Base-by-base conservation (phyloP, 2,888 invertebrate genomes). In the Epirrita christyi region DNA sequence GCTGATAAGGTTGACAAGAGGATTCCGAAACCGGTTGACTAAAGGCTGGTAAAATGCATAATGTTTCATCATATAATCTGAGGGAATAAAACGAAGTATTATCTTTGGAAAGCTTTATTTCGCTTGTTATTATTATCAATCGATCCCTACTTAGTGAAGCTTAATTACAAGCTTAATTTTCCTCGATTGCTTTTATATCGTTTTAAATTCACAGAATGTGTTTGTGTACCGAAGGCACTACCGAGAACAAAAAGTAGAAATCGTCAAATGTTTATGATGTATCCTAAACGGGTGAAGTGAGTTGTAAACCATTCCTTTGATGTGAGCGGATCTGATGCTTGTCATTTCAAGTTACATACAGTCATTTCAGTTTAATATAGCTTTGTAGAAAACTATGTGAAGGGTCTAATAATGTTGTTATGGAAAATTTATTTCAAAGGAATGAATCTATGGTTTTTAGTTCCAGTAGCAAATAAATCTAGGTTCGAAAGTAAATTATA, bases 251-350 rank as follows among this genome's bases (percentile, higher is more conserved):
- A 70, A 67, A 64, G 57, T 45, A 45, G 29, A 56, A 61, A 67
- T 64, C 71, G 64, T 72, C 66, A 74, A 75, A 76, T 61, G 62
- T 78, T 78, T 74, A 76, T 71, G 64, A 64, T 50, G 67, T 68
- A 72, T 78, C 73, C 65, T 66, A 72, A 70, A 72, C 62, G 64
- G 67, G 74, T 66, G 73, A 73, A 78, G 72, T 71, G 64, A 70
- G 72, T 71, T 58, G 67, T 80, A 75, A 80, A 79, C 64, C 55
- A 53, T 69, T 42, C 61, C 80, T 81, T 80, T 79, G 80, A 80
- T 77, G 74, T 79, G 58, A 58, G 66, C 55, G 61, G 58, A 63
- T 64, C 70, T 71, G 73, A 64, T 67, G 66, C 63, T 67, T 75
- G 73, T 72, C 71, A 72, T 76, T 77, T 65, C 59, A 52, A 60